Conservation (phyloP, 2,797 vertebrate genomes). For the Characodon lateralis region DNA sequence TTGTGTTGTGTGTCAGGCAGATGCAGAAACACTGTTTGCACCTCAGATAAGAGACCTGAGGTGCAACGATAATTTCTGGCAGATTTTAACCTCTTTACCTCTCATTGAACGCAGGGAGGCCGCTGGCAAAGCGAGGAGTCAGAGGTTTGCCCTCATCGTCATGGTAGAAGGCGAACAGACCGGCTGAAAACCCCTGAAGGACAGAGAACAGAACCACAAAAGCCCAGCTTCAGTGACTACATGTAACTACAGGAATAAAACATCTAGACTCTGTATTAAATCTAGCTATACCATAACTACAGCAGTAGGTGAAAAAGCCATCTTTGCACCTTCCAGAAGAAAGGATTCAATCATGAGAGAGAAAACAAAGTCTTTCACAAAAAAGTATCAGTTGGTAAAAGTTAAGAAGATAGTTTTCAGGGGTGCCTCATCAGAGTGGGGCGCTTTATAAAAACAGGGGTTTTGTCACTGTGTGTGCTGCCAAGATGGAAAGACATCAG, state of each 20-base stretch:
- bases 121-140: slow-evolving; percentile 89
- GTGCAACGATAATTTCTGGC: neutral
- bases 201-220: slow-evolving; percentile 8
- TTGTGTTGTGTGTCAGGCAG: neutral
- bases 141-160: slow-evolving; percentile 92
- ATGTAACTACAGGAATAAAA: neutral
- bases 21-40: neutral
- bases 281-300: no score
- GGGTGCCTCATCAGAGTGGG: no score
- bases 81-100: slow-evolving; percentile 77
- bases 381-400: no score
- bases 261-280: neutral
- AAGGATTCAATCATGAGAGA: no score
- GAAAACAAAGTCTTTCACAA: no score
- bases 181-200: slow-evolving; percentile 93
- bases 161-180: slow-evolving; percentile 96
- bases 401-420: no score
- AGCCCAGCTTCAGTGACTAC: neutral
- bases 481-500: no score
- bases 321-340: no score
- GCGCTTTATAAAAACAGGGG: no score
- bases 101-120: slow-evolving; percentile 93
- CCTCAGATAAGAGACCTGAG: neutral
- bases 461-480: no score
- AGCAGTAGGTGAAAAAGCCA: no score